Percentiles rank a stretch among this genome's conserved stretches.
Conservation (phyloP, 2,888 invertebrate genomes). For the Helleia helle region DNA sequence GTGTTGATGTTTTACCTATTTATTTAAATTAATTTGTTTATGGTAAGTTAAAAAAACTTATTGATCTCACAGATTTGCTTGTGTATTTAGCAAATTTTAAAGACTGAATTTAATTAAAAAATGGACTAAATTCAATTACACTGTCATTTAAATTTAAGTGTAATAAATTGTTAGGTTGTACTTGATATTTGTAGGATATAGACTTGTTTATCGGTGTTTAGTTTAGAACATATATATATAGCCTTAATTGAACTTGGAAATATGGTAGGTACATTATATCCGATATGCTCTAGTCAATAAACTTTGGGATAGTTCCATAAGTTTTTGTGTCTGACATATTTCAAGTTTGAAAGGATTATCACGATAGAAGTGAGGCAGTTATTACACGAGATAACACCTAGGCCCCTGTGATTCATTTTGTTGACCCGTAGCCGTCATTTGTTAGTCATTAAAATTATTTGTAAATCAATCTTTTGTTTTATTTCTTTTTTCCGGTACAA, state of each 20-base stretch:
- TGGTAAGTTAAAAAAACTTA: too few species aligned
- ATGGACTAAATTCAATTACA: conserved; percentile 64
- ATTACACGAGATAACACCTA: conserved; percentile 59
- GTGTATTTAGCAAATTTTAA: conserved; percentile 46
- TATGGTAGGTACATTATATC: too few species aligned
- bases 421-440: conserved; percentile 53
- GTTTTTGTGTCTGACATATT: too few species aligned
- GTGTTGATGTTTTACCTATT: too few species aligned
- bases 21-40: too few species aligned
- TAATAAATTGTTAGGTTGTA: conserved; percentile 40
- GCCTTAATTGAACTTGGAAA: conserved; percentile 2
- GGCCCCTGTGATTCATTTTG: conserved; percentile 69
- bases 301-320: too few species aligned
- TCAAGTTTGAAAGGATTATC: neutral
- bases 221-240: conserved; percentile 16
- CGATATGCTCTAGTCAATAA: too few species aligned
- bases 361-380: conserved; percentile 15
- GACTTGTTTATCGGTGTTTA: conserved; percentile 43
- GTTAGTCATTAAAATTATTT: conserved; percentile 61
- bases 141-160: conserved; percentile 52
- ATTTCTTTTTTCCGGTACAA: too few species aligned
- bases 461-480: conserved; percentile 31
- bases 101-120: conserved; percentile 65
- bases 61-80: conserved; percentile 9
- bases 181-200: conserved; percentile 24